phyloP scores from a whole-genome alignment of 2,113 vertebrate species.

The Microcebus jonahi region DNA sequence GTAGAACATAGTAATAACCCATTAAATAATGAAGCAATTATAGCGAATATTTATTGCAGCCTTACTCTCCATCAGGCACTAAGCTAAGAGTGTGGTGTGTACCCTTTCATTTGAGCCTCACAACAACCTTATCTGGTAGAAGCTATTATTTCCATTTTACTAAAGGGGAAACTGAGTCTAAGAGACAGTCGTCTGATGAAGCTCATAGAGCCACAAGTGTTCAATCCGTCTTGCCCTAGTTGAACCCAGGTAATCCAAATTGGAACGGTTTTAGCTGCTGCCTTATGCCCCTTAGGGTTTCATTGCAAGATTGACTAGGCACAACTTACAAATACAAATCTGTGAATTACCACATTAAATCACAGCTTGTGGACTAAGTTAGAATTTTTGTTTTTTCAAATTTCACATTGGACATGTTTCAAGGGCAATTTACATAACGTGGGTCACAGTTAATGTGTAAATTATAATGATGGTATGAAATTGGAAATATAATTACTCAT shows the following conservation, averaged over 20 bases:
- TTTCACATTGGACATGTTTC: constrained; percentile 64
- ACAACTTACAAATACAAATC: neutral
- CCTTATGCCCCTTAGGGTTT: neutral
- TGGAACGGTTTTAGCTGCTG: neutral
- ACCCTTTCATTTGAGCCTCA: neutral
- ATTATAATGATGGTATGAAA: constrained; percentile 68
- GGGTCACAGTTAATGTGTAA: constrained; percentile 69
- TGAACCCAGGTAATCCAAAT: neutral
- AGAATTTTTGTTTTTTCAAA: constrained; percentile 11
- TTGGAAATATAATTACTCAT: constrained; percentile 77
- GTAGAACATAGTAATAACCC: neutral
- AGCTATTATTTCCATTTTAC: neutral
- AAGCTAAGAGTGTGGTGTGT: neutral
- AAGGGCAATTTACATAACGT: constrained; percentile 73
- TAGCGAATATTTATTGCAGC: neutral
- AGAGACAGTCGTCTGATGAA: neutral
- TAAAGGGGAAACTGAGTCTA: neutral
- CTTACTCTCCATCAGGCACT: neutral
- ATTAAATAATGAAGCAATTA: neutral
- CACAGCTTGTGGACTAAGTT: constrained; percentile 34
- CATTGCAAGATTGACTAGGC: neutral
- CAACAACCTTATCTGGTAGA: fast-evolving
- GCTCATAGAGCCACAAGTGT: neutral
- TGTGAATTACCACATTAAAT: constrained; percentile 10
- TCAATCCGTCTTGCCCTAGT: neutral